Evolutionary conservation across 2,113 vertebrate genomes (phyloP).

Genomic region (Oryzias melastigma): DNA sequence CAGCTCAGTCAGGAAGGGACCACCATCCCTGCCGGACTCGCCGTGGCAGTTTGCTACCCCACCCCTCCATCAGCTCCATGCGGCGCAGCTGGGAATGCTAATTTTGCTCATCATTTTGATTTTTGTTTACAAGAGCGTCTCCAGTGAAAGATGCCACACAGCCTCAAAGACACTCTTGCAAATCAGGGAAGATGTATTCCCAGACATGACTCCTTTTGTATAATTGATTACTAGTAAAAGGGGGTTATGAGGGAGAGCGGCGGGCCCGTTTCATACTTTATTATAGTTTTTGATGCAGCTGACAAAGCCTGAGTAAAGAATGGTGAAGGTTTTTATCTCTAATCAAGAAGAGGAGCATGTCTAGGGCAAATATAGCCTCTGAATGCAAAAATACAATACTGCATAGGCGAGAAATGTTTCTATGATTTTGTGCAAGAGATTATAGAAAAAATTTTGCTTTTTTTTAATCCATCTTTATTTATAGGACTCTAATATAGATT

Average conservation of each 20-base stretch:
- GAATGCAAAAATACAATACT: too few species aligned
- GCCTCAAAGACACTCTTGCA: conserved; percentile 13
- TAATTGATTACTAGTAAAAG: conserved; percentile 21
- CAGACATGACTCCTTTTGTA: conserved; percentile 1
- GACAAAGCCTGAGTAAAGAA: too few species aligned
- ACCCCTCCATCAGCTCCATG: background rate
- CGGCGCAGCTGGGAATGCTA: conserved; percentile 2
- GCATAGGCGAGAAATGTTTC: too few species aligned
- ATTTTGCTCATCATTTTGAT: conserved; percentile 28
- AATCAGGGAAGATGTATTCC: conserved; percentile 13
- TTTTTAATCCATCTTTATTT: too few species aligned
- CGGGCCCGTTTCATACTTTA: background rate
- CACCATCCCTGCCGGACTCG: conserved; percentile 1
- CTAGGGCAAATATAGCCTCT: too few species aligned
- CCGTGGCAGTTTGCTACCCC: background rate
- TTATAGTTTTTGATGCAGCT: background rate
- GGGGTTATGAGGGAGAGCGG: background rate
- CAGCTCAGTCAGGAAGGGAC: conserved; percentile 18
- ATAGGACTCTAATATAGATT: too few species aligned
- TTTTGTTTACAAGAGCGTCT: conserved; percentile 22
- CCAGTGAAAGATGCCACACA: conserved; percentile 16
- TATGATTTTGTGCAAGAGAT: too few species aligned
- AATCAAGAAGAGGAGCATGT: too few species aligned
- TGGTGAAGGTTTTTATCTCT: too few species aligned
- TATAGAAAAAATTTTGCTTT: too few species aligned